Base-by-base conservation (phyloP, 1,140 invertebrate species). In the Dermatophagoides farinae region DNA sequence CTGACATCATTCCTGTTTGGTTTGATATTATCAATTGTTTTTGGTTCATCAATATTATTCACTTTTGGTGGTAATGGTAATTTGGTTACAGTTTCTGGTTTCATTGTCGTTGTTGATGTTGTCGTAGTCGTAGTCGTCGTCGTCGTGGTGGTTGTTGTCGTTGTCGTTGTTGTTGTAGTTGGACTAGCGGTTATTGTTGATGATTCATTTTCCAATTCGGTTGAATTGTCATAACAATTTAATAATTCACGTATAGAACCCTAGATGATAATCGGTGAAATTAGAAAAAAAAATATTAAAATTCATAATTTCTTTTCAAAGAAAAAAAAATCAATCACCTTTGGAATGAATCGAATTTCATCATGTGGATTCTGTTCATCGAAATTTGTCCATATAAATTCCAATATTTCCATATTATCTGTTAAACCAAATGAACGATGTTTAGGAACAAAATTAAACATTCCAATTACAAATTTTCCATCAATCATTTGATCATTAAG, bases 151-250 rank as follows among this genome's bases (percentile, higher is more conserved):
- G 49, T 51, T n/a, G 49, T 22, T 16, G 52, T 25, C 14, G 52
- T 9, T 16, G 52, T 22, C 9, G 16, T 11, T 20, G 12, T 23
- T 14, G 20, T 22, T 18, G 20, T 50, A 5, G 12, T 25, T 50
- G 12, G 18, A 18, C 14, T 22, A 14, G 41, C 4, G 2, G 10
- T 43, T 43, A 18, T 43, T 43, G 41, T 16, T 43, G n/a, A 4
- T 4, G n/a, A 4, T 2, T 43, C 18, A 25, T 50, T 20, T 11
- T 5, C 20, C 11, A 50, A 20, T 10, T 18, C n/a, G n/a, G 53
- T 55, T 23, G 53, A 55, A 44, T 55, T 55, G 6, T 55, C 12
- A 25, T 39, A 55, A 44, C 53, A 55, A 20, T 55, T 44, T 14
- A 55, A 14, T n/a, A 55, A 41, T 44, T 55, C 53, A 39, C 25